These are phyloP conservation scores for Ameiurus melas DNA, from an alignment of 2,113 vertebrate species.

Conservation along the genomic window DNA sequence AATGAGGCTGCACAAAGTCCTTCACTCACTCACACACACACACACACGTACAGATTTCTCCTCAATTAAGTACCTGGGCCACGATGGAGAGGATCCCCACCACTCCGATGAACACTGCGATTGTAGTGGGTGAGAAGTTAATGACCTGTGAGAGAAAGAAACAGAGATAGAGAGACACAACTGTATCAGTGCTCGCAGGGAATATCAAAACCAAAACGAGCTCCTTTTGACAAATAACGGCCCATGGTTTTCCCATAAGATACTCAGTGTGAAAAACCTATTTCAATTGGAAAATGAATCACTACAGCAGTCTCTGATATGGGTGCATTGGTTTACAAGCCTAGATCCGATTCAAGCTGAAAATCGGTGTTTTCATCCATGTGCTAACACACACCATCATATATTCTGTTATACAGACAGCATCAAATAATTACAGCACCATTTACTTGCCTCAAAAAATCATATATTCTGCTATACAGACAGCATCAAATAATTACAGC, in stretches of 20 bases:
- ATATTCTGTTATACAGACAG: too few relatives aligned
- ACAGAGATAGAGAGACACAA: background rate
- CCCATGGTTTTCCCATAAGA: background rate
- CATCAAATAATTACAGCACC: too few relatives aligned
- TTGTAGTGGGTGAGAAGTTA: slow-evolving; percentile 88
- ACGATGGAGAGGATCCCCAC: slow-evolving; percentile 92
- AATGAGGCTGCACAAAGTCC: slow-evolving; percentile 6
- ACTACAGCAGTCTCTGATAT: background rate
- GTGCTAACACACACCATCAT: too few relatives aligned
- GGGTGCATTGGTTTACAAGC: background rate
- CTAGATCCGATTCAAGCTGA: background rate
- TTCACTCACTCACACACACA: background rate
- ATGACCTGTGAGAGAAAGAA: slow-evolving; percentile 74
- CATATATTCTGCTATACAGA: too few relatives aligned
- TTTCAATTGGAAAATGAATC: background rate
- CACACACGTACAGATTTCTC: slow-evolving; percentile 23
- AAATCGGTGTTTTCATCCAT: background rate
- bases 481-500: too few relatives aligned
- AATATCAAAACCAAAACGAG: background rate
- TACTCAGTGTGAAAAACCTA: background rate
- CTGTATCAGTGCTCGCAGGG: background rate
- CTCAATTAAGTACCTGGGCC: slow-evolving; percentile 82
- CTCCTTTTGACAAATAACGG: background rate
- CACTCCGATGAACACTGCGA: slow-evolving; percentile 91
- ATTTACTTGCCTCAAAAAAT: too few relatives aligned